Percentiles rank a stretch among this genome's conserved stretches.
Evolutionary conservation across 2,888 invertebrate species (phyloP).

Genomic region (Suillia variegata): DNA sequence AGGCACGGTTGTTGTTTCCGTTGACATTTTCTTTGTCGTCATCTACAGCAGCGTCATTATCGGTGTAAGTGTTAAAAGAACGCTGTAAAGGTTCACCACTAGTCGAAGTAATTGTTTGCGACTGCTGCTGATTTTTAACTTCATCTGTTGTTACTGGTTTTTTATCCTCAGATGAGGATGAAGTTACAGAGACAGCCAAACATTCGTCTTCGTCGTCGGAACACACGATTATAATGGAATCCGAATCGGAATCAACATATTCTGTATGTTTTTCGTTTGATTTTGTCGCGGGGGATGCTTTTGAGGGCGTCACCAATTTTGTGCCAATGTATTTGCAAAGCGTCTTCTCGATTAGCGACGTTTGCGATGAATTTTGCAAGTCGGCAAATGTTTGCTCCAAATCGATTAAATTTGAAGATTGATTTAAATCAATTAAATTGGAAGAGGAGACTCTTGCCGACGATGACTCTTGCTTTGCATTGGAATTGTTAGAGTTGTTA

Average conservation of each 20-base stretch:
- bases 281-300: no score
- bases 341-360: neutral
- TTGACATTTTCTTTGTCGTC: constrained; percentile 14
- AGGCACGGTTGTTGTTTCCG: no score
- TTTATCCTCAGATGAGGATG: neutral
- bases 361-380: constrained; percentile 14
- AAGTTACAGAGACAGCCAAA: no score
- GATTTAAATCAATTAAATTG: constrained; percentile 29
- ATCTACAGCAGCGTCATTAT: constrained; percentile 36
- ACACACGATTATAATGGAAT: constrained; percentile 28
- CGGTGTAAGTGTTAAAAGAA: no score
- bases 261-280: no score
- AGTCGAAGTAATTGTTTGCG: no score
- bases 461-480: constrained; percentile 25
- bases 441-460: neutral
- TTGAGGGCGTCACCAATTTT: neutral
- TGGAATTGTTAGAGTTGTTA: no score
- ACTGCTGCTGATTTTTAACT: no score
- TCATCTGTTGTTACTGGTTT: no score
- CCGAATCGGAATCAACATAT: no score
- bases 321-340: neutral
- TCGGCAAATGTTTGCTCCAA: constrained; percentile 35
- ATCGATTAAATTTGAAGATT: constrained; percentile 40
- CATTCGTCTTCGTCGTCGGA: constrained; percentile 36
- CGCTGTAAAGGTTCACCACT: no score